A percentile compares a stretch with the other conserved stretches of the same genome.
Conservation (phyloP, 2,113 vertebrate species). For the Megalops atlanticus region DNA sequence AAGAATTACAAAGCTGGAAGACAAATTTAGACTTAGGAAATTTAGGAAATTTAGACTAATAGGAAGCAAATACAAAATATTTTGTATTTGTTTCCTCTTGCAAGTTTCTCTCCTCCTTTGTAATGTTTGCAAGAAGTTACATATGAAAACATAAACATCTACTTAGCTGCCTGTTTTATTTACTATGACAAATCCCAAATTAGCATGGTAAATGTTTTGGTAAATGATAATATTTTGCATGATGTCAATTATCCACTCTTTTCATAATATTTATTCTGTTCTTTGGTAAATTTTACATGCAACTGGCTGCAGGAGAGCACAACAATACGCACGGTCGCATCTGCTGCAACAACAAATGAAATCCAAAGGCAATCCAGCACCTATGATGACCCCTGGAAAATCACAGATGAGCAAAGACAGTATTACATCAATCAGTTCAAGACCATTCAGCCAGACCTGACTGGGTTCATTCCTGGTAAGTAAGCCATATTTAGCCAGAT, state of each 20-base stretch:
- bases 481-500: background rate
- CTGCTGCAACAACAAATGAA: constrained; percentile 87
- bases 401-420: constrained; percentile 98
- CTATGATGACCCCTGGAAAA: constrained; percentile 98
- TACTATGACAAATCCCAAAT: background rate
- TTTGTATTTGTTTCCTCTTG: background rate
- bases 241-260: background rate
- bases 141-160: too few relatives aligned
- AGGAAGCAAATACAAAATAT: background rate
- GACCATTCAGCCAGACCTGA: constrained; percentile 97
- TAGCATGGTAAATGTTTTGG: background rate
- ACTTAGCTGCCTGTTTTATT: background rate
- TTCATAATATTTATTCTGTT: background rate
- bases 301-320: constrained; percentile 69
- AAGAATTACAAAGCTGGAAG: too few relatives aligned
- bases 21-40: too few relatives aligned
- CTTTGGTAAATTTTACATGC: background rate
- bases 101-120: too few relatives aligned
- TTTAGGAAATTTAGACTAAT: too few relatives aligned
- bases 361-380: constrained; percentile 96
- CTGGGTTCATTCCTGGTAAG: constrained; percentile 97
- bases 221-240: background rate
- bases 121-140: too few relatives aligned
- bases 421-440: constrained; percentile 99
- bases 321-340: constrained; percentile 89